phyloP scores from a whole-genome alignment of 1,140 invertebrate species.

The Cyclina sinensis region DNA sequence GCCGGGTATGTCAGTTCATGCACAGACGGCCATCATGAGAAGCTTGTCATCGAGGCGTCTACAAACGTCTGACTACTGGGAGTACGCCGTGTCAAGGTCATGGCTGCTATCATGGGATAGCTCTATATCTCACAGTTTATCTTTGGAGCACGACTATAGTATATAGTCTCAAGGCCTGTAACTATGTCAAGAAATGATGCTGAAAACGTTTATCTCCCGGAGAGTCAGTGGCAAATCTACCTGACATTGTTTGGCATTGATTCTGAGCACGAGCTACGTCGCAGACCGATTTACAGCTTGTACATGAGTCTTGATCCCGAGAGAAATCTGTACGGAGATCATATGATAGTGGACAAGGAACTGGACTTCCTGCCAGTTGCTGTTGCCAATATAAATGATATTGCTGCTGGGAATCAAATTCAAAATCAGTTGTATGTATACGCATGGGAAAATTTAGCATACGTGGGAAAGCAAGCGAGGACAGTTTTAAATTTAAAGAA shows the following conservation, averaged over 20 bases:
- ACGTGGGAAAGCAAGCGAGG: constrained; percentile 41
- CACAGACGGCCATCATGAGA: neutral
- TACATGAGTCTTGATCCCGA: neutral
- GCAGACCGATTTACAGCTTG: constrained; percentile 8
- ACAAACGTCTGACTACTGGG: constrained; percentile 19
- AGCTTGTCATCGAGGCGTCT: neutral
- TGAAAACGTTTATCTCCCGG: constrained; percentile 3
- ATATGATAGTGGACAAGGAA: neutral
- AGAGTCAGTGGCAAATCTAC: constrained; percentile 27
- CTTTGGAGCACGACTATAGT: neutral
- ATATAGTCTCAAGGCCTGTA: neutral
- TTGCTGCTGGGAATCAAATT: neutral
- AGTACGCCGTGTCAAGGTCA: constrained; percentile 37
- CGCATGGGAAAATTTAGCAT: constrained; percentile 55
- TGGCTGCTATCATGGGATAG: constrained; percentile 5
- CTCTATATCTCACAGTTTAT: neutral
- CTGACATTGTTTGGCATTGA: constrained; percentile 2
- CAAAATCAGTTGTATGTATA: neutral
- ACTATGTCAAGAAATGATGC: constrained; percentile 22
- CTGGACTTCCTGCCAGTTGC: constrained; percentile 22
- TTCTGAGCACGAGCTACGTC: constrained; percentile 2
- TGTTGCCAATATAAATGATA: neutral
- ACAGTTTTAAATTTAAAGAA: constrained; percentile 6
- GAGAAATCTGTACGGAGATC: neutral
- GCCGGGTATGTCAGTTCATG: neutral